A percentile compares a stretch with the other conserved stretches of the same genome.
phyloP scores from a whole-genome alignment of 1,140 invertebrate species.

The Aphelinus certus region DNA sequence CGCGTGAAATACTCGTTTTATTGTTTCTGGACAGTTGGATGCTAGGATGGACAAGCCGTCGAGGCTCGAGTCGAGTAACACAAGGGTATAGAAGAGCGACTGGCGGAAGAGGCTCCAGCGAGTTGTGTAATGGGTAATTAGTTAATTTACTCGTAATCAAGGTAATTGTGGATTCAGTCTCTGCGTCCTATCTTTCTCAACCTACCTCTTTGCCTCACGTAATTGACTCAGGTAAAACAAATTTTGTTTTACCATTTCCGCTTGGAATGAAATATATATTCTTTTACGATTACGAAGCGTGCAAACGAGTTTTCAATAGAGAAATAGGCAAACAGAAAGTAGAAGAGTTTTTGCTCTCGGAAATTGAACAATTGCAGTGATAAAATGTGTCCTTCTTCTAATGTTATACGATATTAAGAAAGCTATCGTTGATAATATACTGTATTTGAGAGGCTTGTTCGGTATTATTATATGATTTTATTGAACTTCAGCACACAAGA shows the following conservation, averaged over 20 bases:
- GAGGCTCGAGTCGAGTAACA: not conserved
- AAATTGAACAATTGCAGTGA: no score
- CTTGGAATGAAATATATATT: constrained; percentile 10
- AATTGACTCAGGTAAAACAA: constrained; percentile 16
- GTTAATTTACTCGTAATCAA: constrained; percentile 33
- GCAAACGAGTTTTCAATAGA: no score
- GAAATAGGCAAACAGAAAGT: no score
- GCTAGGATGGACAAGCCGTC: constrained; percentile 33
- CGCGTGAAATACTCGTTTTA: constrained; percentile 31
- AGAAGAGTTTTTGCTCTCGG: no score
- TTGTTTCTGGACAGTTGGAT: constrained; percentile 11
- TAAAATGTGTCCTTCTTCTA: no score
- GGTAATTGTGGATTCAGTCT: constrained; percentile 7
- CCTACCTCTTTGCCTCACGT: not conserved
- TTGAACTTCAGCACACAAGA: no score
- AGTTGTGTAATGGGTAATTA: constrained; percentile 30
- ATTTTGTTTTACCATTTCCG: constrained; percentile 10
- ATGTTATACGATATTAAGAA: not conserved
- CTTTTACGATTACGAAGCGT: no score
- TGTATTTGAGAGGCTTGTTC: not conserved
- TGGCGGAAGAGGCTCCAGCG: not conserved
- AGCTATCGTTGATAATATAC: not conserved
- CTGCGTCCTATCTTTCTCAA: no score
- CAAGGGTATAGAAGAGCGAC: not conserved
- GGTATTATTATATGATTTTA: no score